Evolutionary conservation across 1,140 invertebrate species (phyloP), one percentile per base, ranked within the genome.

Genomic region (Sycophila sp.): DNA sequence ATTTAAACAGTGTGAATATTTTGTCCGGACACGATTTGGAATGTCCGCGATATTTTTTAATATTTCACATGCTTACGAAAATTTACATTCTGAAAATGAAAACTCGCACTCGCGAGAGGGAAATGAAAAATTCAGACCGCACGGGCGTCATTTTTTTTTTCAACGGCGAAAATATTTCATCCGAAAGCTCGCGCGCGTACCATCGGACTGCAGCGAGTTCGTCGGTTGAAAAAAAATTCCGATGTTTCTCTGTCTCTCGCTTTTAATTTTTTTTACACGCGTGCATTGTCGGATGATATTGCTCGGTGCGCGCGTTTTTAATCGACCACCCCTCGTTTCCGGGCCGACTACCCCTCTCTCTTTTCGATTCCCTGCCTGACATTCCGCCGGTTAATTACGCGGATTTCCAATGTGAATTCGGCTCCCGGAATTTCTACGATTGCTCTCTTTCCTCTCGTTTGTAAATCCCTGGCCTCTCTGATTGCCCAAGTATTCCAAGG

Each of bases 331-430:
- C 40, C 26, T 51, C 42, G 53, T 59, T 17, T n/a, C n/a, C n/a
- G n/a, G n/a, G n/a, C 40, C 62, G 38, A 26, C 49, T 64, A 17
- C 32, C 28, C 2, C 10, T 53, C 63, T 34, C 42, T 32, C 59
- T 69, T 32, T 58, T 34, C 22, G 65, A 68, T 59, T 69, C 28
- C 22, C 26, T 15, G 2, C n/a, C 22, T 22, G 15, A 34, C 68
- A 70, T 71, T 66, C 69, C 62, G 26, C 59, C 5, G 62, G 62
- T 71, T 66, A 64, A 71, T 71, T 71, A 71, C 45, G 26, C 19
- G 55, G 45, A 65, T 71, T 70, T 70, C 17, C 60, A 64, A 58
- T 70, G 38, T 47, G 22, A 55, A 64, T 64, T 55, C 40, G 15
- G 32, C 58, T 69, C 45, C 22, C 17, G 53, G 62, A 71, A 65